Evolutionary conservation across 1,140 invertebrate genomes (phyloP).

Genomic region (Microplitis mediator): DNA sequence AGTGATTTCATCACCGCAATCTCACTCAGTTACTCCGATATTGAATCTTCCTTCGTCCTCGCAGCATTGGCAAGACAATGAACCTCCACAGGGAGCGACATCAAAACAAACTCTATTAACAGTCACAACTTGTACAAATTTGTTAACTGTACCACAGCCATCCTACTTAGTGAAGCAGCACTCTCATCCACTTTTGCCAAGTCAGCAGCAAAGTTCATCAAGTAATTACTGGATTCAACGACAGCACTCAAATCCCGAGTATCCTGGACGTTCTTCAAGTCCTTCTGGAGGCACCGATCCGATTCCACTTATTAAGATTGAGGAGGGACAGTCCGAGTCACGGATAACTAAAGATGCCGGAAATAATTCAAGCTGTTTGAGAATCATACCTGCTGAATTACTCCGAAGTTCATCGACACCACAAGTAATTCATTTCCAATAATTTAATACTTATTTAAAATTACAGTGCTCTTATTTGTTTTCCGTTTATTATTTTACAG

Average conservation of each 20-base stretch:
- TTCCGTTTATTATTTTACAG: background rate
- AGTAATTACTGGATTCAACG: conserved; percentile 55
- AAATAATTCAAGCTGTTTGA: conserved; percentile 31
- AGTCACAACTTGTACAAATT: conserved; percentile 58
- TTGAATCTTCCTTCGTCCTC: conserved; percentile 68
- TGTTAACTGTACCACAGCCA: conserved; percentile 66
- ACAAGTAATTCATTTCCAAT: conserved; percentile 49
- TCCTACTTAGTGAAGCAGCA: conserved; percentile 69
- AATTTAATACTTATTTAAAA: background rate
- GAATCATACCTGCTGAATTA: conserved; percentile 43
- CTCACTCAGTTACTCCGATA: conserved; percentile 54
- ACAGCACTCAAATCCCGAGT: conserved; percentile 63
- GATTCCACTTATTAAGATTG: conserved; percentile 46
- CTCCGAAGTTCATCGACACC: conserved; percentile 67
- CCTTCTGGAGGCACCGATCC: conserved; percentile 43
- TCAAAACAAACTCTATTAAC: conserved; percentile 38
- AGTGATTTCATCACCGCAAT: conserved; percentile 48
- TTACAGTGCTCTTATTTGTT: background rate
- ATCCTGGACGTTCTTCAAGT: conserved; percentile 50
- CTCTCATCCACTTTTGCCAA: conserved; percentile 69
- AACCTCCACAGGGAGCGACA: conserved; percentile 29
- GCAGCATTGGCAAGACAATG: conserved; percentile 61
- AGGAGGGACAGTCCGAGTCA: conserved; percentile 33
- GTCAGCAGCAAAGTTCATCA: conserved; percentile 53
- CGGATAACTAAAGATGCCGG: conserved; percentile 16